A percentile compares a stretch with the other conserved stretches of the same genome.
Conservation (phyloP, 1,140 invertebrate genomes). For the Hyles euphorbiae region DNA sequence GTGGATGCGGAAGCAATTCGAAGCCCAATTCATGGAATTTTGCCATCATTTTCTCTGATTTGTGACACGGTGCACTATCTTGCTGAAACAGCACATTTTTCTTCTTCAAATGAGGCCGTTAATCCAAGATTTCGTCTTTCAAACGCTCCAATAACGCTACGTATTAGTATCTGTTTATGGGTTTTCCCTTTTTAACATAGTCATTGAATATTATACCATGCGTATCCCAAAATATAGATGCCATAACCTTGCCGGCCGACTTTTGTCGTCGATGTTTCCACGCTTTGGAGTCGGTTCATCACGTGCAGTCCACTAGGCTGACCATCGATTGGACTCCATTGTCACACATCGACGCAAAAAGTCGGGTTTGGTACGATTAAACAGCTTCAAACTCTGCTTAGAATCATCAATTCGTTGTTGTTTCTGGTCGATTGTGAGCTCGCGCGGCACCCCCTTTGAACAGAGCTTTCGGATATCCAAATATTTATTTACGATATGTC, state of each 20-base stretch:
- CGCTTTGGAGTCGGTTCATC: conserved; percentile 17
- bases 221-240: conserved; percentile 20
- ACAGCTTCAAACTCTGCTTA: conserved; percentile 13
- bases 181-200: conserved; percentile 14
- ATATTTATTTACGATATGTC: conserved; percentile 10
- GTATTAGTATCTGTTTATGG: conserved; percentile 18
- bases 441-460: conserved; percentile 14
- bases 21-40: conserved; percentile 20
- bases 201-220: conserved; percentile 14
- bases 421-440: conserved; percentile 19
- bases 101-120: too few relatives aligned
- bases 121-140: not conserved
- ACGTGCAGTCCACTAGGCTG: conserved; percentile 19
- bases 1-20: not conserved
- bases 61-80: conserved; percentile 38
- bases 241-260: conserved; percentile 11
- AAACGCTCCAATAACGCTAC: conserved; percentile 7
- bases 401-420: conserved; percentile 18
- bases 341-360: conserved; percentile 17
- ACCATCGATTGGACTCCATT: conserved; percentile 20
- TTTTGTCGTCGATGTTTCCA: conserved; percentile 11
- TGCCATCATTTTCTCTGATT: conserved; percentile 35
- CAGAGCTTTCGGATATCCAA: conserved; percentile 13
- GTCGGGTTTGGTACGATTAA: conserved; percentile 9
- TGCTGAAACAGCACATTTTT: conserved; percentile 10